phyloP scores from a whole-genome alignment of 1,140 invertebrate species.

The Augochlora pura region DNA sequence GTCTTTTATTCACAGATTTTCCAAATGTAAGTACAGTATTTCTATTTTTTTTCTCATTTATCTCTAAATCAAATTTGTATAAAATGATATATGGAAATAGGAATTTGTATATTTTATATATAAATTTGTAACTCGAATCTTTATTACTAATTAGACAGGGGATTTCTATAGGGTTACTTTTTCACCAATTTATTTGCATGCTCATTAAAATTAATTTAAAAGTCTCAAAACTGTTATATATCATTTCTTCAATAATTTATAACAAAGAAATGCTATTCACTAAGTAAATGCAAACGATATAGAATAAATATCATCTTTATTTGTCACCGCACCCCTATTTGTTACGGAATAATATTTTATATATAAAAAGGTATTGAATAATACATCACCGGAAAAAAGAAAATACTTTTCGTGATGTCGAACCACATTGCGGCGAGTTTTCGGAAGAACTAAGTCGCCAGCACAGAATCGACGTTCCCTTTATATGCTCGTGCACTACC shows the following conservation, averaged over 20 bases:
- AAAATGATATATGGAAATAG: no score
- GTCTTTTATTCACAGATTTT: no score
- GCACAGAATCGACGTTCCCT: conserved; percentile 39
- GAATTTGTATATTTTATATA: no score
- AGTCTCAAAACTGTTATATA: neutral
- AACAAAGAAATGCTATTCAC: neutral
- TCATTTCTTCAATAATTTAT: neutral
- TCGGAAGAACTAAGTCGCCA: conserved; percentile 45
- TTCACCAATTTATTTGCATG: no score
- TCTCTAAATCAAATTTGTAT: no score
- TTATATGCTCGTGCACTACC: conserved; percentile 45
- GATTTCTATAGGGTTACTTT: no score
- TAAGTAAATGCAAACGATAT: neutral
- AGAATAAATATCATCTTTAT: neutral
- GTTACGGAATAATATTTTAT: neutral
- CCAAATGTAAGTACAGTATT: no score
- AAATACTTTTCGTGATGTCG: conserved; percentile 6
- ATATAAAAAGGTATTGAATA: neutral
- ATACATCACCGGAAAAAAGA: conserved; percentile 45
- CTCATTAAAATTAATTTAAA: neutral
- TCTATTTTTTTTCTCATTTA: neutral
- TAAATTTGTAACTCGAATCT: no score
- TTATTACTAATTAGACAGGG: no score
- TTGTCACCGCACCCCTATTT: neutral
- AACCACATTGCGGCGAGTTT: conserved; percentile 38